Evolutionary conservation across 2,113 vertebrate species (phyloP), one percentile per base, ranked within the genome.

Genomic region (Callaeas wilsoni): DNA sequence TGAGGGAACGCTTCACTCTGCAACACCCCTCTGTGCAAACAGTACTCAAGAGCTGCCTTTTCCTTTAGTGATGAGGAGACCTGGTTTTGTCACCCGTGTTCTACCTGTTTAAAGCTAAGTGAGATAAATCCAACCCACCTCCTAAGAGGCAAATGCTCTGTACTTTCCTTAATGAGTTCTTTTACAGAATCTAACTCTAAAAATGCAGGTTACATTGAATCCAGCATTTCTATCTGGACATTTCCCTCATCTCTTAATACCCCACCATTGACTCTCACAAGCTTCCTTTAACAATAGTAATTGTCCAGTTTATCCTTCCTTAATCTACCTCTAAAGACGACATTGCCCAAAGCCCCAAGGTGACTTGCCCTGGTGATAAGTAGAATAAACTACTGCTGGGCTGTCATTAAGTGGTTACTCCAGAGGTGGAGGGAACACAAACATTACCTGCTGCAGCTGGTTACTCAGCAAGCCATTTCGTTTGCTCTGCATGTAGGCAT

Each of bases 401-500:
- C 83, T 90, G 53, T 87, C 79, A 89, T 89, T 89, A 92, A 91
- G 73, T 46, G 59, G 52, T 65, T 87, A 41, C 32, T 90, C 47
- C 63, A 57, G 90, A 91, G 74, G 42, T 46, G 68, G 69, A 86
- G 78, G 50, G 37, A 71, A 55, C 55, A 44, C 46, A 47, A 70
- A 44, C 94, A 87, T 97, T 98, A 99, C 99, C 99, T 99, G 98
- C 98, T 99, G 98, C 93, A 99, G 97, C 50, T 98, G 97, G 97
- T 99, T 97, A 94, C 97, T 98, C 97, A 99, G 98, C 97, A 99
- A 97, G 97, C 99, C 99, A 35, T 99, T 99, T 96, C 98, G 98
- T 98, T 99, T 99, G 98, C 99, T 99, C 98, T 99, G 99, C 99
- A 99, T 99, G 98, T 99, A 99, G 87, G 99, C 99, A 78, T 98